Evolutionary conservation across 2,797 vertebrate species (phyloP).

Genomic region (Alauda arvensis): DNA sequence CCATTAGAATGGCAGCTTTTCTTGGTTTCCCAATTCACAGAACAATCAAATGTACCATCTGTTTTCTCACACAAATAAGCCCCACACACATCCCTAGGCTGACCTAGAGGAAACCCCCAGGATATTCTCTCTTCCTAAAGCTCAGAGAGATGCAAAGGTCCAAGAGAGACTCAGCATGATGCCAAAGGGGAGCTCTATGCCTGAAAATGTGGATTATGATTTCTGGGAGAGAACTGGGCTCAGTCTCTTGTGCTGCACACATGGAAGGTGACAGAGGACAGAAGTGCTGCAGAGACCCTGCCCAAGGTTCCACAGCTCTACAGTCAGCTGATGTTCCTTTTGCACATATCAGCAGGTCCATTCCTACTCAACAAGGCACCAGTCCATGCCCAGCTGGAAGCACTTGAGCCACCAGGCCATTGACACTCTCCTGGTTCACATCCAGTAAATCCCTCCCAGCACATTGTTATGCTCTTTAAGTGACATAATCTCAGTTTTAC

Average conservation of each 20-base stretch:
- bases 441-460: background rate
- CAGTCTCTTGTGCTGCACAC: background rate
- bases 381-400: background rate
- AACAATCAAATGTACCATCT: background rate
- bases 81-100: background rate
- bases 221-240: background rate
- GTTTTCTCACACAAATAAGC: background rate
- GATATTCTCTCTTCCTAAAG: background rate
- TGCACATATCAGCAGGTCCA: background rate
- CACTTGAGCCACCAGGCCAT: background rate
- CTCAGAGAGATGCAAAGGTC: background rate
- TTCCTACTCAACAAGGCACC: background rate
- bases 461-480: background rate
- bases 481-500: background rate
- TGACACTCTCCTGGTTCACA: background rate
- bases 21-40: background rate
- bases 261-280: background rate
- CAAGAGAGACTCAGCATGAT: background rate
- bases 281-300: background rate
- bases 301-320: background rate
- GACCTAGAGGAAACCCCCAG: background rate
- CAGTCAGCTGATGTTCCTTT: background rate
- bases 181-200: background rate
- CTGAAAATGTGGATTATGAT: background rate
- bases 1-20: background rate